Evolutionary conservation across 53 echinoderm and acorn worm genomes (phyloP), one percentile per base, ranked within the genome.

Genomic region (Hippasteria phrygiana): DNA sequence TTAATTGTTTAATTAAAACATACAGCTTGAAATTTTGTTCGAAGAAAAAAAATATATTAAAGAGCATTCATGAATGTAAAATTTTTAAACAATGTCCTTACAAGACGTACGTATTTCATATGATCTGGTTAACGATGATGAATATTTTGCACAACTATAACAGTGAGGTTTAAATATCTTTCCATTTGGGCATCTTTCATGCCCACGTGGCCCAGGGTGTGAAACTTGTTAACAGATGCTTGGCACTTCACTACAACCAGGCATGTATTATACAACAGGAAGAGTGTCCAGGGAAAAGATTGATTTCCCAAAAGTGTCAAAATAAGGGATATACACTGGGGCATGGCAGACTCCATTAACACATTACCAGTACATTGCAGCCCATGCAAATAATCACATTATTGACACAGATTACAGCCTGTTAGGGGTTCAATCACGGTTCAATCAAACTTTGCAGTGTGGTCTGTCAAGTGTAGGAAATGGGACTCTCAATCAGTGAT

Each of bases 321-420:
- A 28, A 48, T 41, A 64, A 56, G 7, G 42, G 43, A 10, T 43
- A 81, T 43, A 56, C 81, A 81, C 66, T 9, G 45, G 80, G 81
- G 81, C 65, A 22, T 81, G 81, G 41, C 32, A 65, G 66, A 63
- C 40, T 43, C 64, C 81, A 81, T 81, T 81, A 81, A 37, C 4
- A 14, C 39, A 81, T 64, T 62, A 31, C 65, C 1, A 81, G 28
- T 62, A 36, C 17, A 65, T 26, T 17, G 28, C 24, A 10, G 31
- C 33, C 9, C 41, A 81, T 26, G 81, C 47, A 65, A 81, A 81
- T 81, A 81, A 64, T 81, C 41, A 64, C 66, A 29, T 41, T 81
- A 81, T 65, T 81, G 81, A 43, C 18, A 46, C 29, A 65, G 65
- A 81, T 65, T 43, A 64, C 66, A 45, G 81, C 11, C 42, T 63